Percentiles rank a stretch among this genome's conserved stretches.
These are phyloP conservation scores for Orthonevra nobilis DNA, from an alignment of 2,888 invertebrate species.

Conservation along the genomic window DNA sequence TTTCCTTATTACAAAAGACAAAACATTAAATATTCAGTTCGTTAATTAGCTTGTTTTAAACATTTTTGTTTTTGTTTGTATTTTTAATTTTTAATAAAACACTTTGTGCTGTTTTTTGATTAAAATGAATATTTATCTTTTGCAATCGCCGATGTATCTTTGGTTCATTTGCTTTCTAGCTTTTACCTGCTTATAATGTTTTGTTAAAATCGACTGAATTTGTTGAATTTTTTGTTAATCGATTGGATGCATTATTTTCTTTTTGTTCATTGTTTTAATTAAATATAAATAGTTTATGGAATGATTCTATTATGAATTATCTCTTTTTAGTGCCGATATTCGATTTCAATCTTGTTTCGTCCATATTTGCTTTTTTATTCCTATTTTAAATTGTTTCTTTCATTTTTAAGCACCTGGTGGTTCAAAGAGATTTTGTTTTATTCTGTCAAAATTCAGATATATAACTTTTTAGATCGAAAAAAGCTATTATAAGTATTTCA, in stretches of 20 bases:
- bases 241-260: constrained; percentile 27
- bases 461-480: constrained; percentile 50
- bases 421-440: constrained; percentile 21
- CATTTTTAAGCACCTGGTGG: too few relatives aligned
- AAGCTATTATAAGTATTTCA: constrained; percentile 26
- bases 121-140: constrained; percentile 46
- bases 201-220: constrained; percentile 5
- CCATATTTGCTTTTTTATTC: too few relatives aligned
- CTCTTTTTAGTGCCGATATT: constrained; percentile 33
- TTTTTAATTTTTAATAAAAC: too few relatives aligned
- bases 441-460: constrained; percentile 41
- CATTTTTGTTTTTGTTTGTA: constrained; percentile 14
- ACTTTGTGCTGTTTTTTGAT: too few relatives aligned
- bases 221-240: constrained; percentile 17
- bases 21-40: constrained; percentile 1
- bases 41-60: neutral
- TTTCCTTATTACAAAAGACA: constrained; percentile 52
- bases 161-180: constrained; percentile 47
- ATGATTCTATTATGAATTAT: constrained; percentile 35
- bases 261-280: constrained; percentile 14
- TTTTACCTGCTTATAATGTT: constrained; percentile 14
- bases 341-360: constrained; percentile 30
- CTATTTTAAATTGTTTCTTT: neutral
- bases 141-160: constrained; percentile 21
- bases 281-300: constrained; percentile 34